Base-by-base conservation (phyloP, 2,888 invertebrate genomes). In the Eretmocerus hayati region DNA sequence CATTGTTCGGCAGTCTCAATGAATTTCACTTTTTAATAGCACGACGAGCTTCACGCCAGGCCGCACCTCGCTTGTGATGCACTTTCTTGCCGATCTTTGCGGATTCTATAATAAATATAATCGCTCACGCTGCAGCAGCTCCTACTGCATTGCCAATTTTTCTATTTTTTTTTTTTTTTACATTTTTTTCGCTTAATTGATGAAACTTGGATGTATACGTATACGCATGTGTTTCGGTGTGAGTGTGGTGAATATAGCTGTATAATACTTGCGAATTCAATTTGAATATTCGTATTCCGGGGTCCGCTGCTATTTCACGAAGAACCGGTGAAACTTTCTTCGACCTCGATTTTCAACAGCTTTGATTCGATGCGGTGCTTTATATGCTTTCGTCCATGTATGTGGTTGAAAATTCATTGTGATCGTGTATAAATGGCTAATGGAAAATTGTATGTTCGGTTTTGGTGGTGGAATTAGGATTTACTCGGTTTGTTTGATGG, bases 21-120 rank as follows among this genome's bases (percentile, higher is more conserved):
- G 46, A 46, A 39, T 52, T 55, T 57, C 57, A 57, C 57, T 57
- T 54, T 57, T 57, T 55, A 57, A 54, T 55, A 52, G 46, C 43
- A 39, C 48, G 48, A 52, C 48, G 44, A 53, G 53, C 55, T 50
- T 49, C 42, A 35, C 42, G 48, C 35, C 35, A 39, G 48, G 49
- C 50, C 50, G 42, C 53, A 49, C 47, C 45, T 47, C 15, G 15
- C 5, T 46, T n/a, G n/a, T n/a, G n/a, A n/a, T n/a, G n/a, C n/a
- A 46, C 48, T 49, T 54, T 55, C 54, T 46, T 53, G 45, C 46
- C 23, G 43, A 50, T 48, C 41, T 33, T 32, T 26, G 26, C 26
- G 11, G 26, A 26, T 26, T 26, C 26, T 26, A n/a, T n/a, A 26
- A 26, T 26, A 9, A 11, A 11, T 26, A 6, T 26, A 41, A 20